These are phyloP conservation scores for Drosophila lini DNA, from an alignment of 1,140 invertebrate species.

Conservation along the genomic window DNA sequence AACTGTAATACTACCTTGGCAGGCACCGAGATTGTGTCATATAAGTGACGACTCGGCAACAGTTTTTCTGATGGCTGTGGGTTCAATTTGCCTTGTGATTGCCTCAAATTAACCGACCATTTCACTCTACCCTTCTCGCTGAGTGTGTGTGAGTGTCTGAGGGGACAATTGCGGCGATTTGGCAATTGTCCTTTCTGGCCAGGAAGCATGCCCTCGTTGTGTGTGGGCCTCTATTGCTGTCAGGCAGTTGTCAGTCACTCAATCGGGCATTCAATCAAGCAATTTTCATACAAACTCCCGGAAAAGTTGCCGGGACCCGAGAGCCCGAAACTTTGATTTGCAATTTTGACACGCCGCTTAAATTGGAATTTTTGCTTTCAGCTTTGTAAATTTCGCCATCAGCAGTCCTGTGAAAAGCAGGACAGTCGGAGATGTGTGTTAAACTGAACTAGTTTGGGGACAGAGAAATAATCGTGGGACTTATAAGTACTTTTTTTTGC, in stretches of 20 bases:
- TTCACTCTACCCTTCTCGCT: constrained; percentile 42
- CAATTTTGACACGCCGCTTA: constrained; percentile 74
- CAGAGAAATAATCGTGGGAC: not conserved
- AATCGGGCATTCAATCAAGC: constrained; percentile 76
- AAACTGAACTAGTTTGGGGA: constrained; percentile 13
- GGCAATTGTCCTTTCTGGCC: constrained; percentile 63
- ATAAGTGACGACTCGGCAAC: constrained; percentile 27
- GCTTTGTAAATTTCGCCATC: constrained; percentile 29
- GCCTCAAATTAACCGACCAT: constrained; percentile 77
- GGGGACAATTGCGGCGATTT: constrained; percentile 55
- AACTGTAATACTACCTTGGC: constrained; percentile 39
- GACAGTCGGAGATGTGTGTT: constrained; percentile 11
- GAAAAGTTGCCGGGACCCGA: constrained; percentile 42
- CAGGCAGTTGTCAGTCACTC: constrained; percentile 59
- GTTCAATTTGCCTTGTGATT: constrained; percentile 72
- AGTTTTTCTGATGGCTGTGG: constrained; percentile 42
- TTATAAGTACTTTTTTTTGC: too few species aligned
- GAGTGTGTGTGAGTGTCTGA: constrained; percentile 4
- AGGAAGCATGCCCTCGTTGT: not conserved
- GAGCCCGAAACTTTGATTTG: constrained; percentile 71
- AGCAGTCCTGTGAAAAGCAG: constrained; percentile 12
- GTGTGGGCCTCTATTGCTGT: constrained; percentile 5
- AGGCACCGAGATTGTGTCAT: constrained; percentile 4
- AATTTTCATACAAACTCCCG: constrained; percentile 59
- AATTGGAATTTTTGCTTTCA: constrained; percentile 70